phyloP scores from a whole-genome alignment of 2,797 vertebrate species.

The Aulostomus chinensis region DNA sequence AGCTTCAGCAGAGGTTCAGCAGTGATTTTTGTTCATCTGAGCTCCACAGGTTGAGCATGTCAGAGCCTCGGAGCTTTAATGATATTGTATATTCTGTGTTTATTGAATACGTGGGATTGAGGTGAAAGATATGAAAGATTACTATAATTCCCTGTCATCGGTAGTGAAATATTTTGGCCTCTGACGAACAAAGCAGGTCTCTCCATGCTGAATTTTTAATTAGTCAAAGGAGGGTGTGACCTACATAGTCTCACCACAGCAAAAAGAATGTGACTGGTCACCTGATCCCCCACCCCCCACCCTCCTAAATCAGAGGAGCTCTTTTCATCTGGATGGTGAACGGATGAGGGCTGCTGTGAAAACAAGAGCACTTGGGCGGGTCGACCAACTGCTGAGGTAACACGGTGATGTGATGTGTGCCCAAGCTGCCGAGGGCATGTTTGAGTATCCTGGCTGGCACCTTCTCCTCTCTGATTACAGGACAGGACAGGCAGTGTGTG shows the following conservation, averaged over 20 bases:
- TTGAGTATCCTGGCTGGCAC: slow-evolving; percentile 50
- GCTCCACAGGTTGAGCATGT: neutral
- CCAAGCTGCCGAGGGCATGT: slow-evolving; percentile 32
- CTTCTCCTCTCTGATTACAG: slow-evolving; percentile 61
- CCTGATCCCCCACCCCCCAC: slow-evolving; percentile 34
- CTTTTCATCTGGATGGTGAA: slow-evolving; percentile 43
- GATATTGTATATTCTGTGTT: too few relatives aligned
- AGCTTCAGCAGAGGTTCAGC: too few relatives aligned
- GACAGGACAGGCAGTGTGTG: slow-evolving; percentile 49
- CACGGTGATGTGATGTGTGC: slow-evolving; percentile 37
- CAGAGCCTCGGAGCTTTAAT: too few relatives aligned
- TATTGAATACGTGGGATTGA: too few relatives aligned
- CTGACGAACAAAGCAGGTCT: slow-evolving; percentile 38
- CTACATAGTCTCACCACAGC: slow-evolving; percentile 54
- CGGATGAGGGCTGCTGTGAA: slow-evolving; percentile 39
- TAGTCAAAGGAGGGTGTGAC: slow-evolving; percentile 65
- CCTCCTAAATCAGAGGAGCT: slow-evolving; percentile 55
- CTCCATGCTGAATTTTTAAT: slow-evolving; percentile 74
- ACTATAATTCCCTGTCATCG: too few relatives aligned
- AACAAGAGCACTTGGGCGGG: slow-evolving; percentile 57
- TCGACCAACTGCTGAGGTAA: slow-evolving; percentile 49
- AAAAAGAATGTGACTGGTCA: slow-evolving; percentile 52
- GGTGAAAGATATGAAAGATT: too few relatives aligned
- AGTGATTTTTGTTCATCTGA: too few relatives aligned
- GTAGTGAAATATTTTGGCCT: slow-evolving; percentile 1